phyloP scores from a whole-genome alignment of 2,113 vertebrate species.

The Nanorana parkeri region DNA sequence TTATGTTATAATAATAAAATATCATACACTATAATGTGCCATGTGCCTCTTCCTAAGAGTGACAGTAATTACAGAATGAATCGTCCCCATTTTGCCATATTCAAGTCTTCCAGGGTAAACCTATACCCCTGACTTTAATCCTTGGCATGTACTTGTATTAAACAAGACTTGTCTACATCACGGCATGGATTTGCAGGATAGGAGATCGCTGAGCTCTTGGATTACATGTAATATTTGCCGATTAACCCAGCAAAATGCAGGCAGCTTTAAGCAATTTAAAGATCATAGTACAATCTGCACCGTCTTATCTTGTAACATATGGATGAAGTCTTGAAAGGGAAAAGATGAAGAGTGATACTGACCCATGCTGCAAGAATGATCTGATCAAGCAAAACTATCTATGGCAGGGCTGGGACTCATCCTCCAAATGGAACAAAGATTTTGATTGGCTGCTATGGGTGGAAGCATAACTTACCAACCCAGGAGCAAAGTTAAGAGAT shows the following conservation, averaged over 20 bases:
- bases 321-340: constrained; percentile 11
- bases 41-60: not conserved
- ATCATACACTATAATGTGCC: no score
- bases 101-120: constrained; percentile 15
- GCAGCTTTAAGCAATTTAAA: constrained; percentile 51
- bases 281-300: constrained; percentile 43
- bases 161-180: constrained; percentile 14
- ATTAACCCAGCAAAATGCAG: constrained; percentile 43
- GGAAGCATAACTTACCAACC: no score
- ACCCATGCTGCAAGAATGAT: not conserved
- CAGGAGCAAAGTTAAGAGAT: no score
- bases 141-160: not conserved
- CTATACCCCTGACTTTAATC: not conserved
- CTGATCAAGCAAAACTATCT: no score
- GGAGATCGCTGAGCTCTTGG: constrained; percentile 28
- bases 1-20: no score
- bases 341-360: not conserved
- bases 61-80: not conserved
- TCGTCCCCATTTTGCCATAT: not conserved
- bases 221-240: constrained; percentile 42
- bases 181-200: constrained; percentile 45
- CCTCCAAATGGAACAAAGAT: no score
- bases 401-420: no score
- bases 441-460: no score
- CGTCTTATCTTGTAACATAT: constrained; percentile 27